These are phyloP conservation scores for Agrochola macilenta DNA, from an alignment of 2,888 invertebrate genomes.

Conservation along the genomic window DNA sequence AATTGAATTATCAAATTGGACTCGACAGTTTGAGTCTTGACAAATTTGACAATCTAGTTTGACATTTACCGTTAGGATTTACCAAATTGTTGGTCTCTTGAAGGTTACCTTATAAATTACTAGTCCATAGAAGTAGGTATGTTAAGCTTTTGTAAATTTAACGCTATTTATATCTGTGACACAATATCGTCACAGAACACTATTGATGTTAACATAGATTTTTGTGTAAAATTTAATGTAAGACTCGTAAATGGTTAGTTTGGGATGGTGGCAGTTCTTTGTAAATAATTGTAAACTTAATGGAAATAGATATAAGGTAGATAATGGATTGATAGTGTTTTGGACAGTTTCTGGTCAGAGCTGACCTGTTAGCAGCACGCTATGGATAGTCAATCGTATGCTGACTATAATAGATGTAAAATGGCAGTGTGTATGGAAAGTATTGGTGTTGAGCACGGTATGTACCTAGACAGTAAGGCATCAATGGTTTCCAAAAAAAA, in stretches of 20 bases:
- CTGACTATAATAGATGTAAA: constrained; percentile 58
- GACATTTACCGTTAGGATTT: constrained; percentile 59
- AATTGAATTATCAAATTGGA: constrained; percentile 51
- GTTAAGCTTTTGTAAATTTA: constrained; percentile 84
- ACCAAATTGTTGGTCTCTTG: constrained; percentile 74
- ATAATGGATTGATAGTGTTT: constrained; percentile 71
- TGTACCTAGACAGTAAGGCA: constrained; percentile 81
- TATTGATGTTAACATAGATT: constrained; percentile 69
- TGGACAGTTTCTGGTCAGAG: constrained; percentile 58
- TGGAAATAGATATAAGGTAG: constrained; percentile 73
- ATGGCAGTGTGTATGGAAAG: constrained; percentile 71
- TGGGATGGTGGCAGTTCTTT: constrained; percentile 69
- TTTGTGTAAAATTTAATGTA: constrained; percentile 70
- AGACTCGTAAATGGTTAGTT: constrained; percentile 67
- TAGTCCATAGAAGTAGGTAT: constrained; percentile 84
- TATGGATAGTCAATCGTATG: constrained; percentile 59
- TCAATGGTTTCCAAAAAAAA: constrained; percentile 70
- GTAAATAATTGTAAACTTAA: constrained; percentile 80
- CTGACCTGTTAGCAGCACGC: constrained; percentile 65
- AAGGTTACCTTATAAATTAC: constrained; percentile 84
- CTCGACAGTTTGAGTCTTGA: constrained; percentile 30
- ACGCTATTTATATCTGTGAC: constrained; percentile 65
- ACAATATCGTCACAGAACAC: constrained; percentile 57
- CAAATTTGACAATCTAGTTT: constrained; percentile 43
- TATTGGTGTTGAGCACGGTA: constrained; percentile 86